These are phyloP conservation scores for Chelon auratus DNA, from an alignment of 2,797 vertebrate species.

Conservation along the genomic window DNA sequence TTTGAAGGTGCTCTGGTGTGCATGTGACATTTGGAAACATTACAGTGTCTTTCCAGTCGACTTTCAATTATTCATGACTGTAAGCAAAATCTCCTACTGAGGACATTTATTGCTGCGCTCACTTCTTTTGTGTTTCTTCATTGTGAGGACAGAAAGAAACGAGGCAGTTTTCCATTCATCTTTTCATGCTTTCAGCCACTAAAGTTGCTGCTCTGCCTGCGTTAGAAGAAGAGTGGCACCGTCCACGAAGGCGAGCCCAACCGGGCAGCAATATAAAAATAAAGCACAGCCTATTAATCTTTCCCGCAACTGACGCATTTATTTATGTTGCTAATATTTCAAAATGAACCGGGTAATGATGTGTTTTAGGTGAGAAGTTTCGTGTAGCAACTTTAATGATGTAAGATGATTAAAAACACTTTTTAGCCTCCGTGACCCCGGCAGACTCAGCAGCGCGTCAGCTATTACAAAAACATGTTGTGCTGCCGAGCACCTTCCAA, in stretches of 20 bases:
- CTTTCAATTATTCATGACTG: background rate
- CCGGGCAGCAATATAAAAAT: conserved; percentile 19
- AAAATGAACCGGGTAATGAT: conserved; percentile 22
- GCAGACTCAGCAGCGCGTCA: conserved; percentile 28
- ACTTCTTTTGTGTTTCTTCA: conserved; percentile 10
- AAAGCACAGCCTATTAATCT: conserved; percentile 10
- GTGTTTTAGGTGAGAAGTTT: conserved; percentile 29
- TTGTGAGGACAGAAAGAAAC: background rate
- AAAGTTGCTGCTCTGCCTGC: conserved; percentile 17
- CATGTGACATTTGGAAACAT: background rate
- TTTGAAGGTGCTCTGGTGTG: background rate
- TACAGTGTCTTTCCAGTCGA: conserved; percentile 7
- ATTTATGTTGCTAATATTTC: conserved; percentile 22
- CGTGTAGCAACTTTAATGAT: conserved; percentile 34
- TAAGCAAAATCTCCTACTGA: background rate
- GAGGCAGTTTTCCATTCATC: background rate
- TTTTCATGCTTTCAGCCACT: background rate
- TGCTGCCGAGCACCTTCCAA: conserved; percentile 16
- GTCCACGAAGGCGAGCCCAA: conserved; percentile 12
- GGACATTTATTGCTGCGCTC: background rate
- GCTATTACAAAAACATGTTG: conserved; percentile 33
- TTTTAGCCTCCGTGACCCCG: conserved; percentile 32
- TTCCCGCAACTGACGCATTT: conserved; percentile 11
- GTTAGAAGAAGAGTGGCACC: background rate
- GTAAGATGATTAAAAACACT: conserved; percentile 43